Evolutionary conservation across 2,888 invertebrate species (phyloP).

Genomic region (Hyppa rectilinea): DNA sequence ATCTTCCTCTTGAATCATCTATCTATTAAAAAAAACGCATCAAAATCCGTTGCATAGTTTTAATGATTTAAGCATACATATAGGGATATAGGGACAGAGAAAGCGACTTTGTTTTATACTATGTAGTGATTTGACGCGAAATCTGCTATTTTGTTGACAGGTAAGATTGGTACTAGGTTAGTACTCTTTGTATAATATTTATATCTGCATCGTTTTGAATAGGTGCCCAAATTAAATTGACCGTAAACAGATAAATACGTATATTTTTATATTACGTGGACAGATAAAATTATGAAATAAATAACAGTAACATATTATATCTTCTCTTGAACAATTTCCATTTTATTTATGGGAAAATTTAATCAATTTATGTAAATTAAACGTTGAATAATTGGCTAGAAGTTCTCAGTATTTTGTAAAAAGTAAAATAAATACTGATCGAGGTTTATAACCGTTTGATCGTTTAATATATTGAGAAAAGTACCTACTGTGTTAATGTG

Average conservation of each 20-base stretch:
- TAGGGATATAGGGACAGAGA: too few relatives aligned
- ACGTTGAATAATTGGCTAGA: background rate
- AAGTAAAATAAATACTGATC: background rate
- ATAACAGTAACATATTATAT: background rate
- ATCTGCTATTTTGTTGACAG: conserved; percentile 3
- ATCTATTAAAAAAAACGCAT: too few relatives aligned
- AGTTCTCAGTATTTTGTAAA: background rate
- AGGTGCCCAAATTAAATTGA: background rate
- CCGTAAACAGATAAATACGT: background rate
- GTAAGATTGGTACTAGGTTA: background rate
- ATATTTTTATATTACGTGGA: background rate
- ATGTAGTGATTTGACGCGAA: conserved; percentile 16
- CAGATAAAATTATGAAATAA: background rate
- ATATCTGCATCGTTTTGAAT: background rate
- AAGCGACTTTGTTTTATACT: too few relatives aligned
- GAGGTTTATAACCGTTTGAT: background rate
- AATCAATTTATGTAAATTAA: background rate
- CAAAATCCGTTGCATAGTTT: too few relatives aligned
- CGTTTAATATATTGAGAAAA: background rate
- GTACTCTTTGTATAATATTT: background rate
- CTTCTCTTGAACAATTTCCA: background rate
- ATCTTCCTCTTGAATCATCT: too few relatives aligned
- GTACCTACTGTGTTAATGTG: background rate
- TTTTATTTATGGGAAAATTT: background rate
- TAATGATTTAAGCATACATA: too few relatives aligned